phyloP scores from a whole-genome alignment of 2,888 invertebrate species.

The Steromphala cineraria region DNA sequence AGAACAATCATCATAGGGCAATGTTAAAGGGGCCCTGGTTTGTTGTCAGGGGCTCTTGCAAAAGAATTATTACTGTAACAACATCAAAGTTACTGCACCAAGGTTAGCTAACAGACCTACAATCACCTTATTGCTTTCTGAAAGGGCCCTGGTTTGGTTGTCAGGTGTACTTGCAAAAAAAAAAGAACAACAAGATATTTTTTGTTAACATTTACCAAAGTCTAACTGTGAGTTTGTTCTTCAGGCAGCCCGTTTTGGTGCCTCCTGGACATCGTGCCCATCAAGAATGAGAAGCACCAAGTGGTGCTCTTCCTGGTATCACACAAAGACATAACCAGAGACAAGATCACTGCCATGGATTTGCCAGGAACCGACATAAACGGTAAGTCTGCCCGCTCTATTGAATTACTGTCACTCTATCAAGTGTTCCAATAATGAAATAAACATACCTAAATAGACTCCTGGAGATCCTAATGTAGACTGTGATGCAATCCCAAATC shows the following conservation, averaged over 20 bases:
- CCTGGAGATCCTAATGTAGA: not conserved
- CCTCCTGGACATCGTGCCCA: constrained; percentile 96
- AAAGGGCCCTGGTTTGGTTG: too few relatives aligned
- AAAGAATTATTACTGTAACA: too few relatives aligned
- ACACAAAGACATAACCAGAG: constrained; percentile 95
- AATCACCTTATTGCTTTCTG: too few relatives aligned
- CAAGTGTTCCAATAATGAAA: not conserved
- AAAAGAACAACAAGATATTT: too few relatives aligned
- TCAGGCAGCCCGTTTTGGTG: constrained; percentile 95
- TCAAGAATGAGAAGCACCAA: constrained; percentile 98
- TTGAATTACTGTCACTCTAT: not conserved
- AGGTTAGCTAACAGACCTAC: too few relatives aligned
- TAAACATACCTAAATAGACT: not conserved
- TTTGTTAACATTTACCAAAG: too few relatives aligned
- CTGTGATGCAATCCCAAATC: not conserved
- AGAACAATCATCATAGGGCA: too few relatives aligned
- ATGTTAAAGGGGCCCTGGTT: too few relatives aligned
- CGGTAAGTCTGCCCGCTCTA: constrained; percentile 18
- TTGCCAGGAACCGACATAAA: constrained; percentile 30
- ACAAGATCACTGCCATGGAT: constrained; percentile 42
- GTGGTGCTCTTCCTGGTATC: constrained; percentile 96
- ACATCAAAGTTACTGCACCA: too few relatives aligned
- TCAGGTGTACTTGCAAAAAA: too few relatives aligned
- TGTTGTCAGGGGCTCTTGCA: too few relatives aligned
- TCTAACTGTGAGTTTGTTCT: too few relatives aligned